Evolutionary conservation across 2,888 invertebrate genomes (phyloP).

Genomic region (Lobophora halterata): DNA sequence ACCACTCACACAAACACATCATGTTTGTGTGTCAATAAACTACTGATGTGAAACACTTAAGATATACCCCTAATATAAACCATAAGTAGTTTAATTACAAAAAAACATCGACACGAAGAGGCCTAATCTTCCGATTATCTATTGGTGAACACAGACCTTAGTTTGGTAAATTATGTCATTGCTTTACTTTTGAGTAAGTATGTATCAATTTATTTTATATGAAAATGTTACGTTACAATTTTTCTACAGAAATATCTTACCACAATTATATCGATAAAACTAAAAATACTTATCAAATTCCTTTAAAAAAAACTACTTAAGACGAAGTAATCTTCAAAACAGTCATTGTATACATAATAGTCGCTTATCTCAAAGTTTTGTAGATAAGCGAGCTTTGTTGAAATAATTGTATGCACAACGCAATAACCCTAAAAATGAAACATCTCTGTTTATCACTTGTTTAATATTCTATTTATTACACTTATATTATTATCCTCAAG

Average conservation of each 20-base stretch:
- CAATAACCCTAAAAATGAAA: slow-evolving; percentile 13
- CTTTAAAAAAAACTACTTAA: slow-evolving; percentile 1
- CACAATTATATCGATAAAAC: not conserved
- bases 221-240: too few species aligned
- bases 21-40: too few species aligned
- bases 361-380: slow-evolving; percentile 25
- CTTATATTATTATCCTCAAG: slow-evolving; percentile 42
- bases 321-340: slow-evolving; percentile 8
- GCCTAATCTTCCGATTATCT: too few species aligned
- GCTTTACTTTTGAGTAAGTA: too few species aligned
- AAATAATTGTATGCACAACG: slow-evolving; percentile 16
- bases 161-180: too few species aligned
- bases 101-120: too few species aligned
- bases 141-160: too few species aligned
- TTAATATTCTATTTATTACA: slow-evolving; percentile 40
- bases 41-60: too few species aligned
- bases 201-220: too few species aligned
- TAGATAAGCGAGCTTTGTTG: slow-evolving; percentile 29
- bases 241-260: not conserved
- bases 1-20: too few species aligned
- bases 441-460: slow-evolving; percentile 29
- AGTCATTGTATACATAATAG: slow-evolving; percentile 11
- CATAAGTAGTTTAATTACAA: too few species aligned
- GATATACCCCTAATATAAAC: too few species aligned
- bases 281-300: slow-evolving; percentile 4